Evolutionary conservation across 2,797 vertebrate genomes (phyloP).

Genomic region (Pteropus rufus): DNA sequence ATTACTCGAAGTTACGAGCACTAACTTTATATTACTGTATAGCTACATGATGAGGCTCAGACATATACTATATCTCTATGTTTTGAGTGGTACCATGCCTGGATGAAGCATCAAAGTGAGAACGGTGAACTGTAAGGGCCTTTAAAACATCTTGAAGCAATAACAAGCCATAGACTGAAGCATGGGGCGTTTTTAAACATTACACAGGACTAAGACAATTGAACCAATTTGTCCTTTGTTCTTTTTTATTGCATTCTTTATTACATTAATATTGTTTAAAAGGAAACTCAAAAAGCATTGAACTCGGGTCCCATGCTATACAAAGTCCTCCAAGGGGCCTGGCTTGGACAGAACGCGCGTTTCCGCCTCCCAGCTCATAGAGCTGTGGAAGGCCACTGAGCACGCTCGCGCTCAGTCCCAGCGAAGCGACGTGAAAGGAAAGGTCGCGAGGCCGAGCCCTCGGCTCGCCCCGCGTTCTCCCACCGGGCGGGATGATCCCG

Average conservation of each 20-base stretch:
- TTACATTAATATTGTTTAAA: constrained; percentile 57
- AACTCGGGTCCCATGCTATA: neutral
- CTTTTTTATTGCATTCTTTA: constrained; percentile 69
- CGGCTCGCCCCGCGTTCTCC: neutral
- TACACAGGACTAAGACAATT: constrained; percentile 64
- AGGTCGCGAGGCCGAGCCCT: neutral
- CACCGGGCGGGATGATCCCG: neutral
- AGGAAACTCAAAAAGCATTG: constrained; percentile 39
- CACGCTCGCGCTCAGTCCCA: neutral
- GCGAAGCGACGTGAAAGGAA: neutral
- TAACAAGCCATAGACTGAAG: constrained; percentile 54
- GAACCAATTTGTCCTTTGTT: constrained; percentile 74
- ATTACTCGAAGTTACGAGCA: constrained; percentile 19
- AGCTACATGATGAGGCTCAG: neutral
- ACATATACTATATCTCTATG: neutral
- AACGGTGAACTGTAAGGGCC: constrained; percentile 42
- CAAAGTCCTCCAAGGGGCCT: neutral
- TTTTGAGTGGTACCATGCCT: constrained; percentile 27
- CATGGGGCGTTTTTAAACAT: constrained; percentile 59
- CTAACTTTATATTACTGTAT: constrained; percentile 17
- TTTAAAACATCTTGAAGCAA: constrained; percentile 71
- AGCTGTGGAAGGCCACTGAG: neutral
- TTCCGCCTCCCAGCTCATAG: neutral
- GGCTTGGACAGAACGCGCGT: neutral
- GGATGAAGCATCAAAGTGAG: constrained; percentile 43